A percentile compares a stretch with the other conserved stretches of the same genome.
Evolutionary conservation across 2,113 vertebrate genomes (phyloP).

Genomic region (Morphnarchus princeps): DNA sequence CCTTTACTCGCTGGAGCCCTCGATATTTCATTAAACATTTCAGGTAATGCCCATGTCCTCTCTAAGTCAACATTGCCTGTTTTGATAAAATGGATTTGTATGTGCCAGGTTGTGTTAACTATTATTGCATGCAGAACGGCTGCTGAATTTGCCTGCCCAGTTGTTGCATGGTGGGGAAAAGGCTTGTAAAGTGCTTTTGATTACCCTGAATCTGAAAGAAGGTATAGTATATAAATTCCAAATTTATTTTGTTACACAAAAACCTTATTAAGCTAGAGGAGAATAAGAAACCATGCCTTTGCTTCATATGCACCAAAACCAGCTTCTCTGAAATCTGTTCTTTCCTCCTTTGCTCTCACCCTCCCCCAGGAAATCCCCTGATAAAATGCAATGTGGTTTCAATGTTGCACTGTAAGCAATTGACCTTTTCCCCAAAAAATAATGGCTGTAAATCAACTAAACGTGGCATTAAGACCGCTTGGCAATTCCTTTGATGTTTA

Average conservation of each 20-base stretch:
- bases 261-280: not conserved
- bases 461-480: not conserved
- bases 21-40: not conserved
- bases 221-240: not conserved
- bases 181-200: not conserved
- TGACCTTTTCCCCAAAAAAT: not conserved
- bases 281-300: not conserved
- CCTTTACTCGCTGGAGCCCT: not conserved
- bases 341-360: not conserved
- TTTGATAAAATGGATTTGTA: not conserved
- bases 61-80: not conserved
- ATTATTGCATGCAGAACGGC: fast-evolving
- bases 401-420: not conserved
- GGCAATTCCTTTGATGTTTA: not conserved
- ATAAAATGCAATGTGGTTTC: not conserved
- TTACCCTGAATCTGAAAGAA: not conserved
- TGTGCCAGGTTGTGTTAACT: not conserved
- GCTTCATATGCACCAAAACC: not conserved
- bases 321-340: not conserved
- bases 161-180: not conserved
- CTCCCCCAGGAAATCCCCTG: not conserved
- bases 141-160: not conserved
- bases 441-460: not conserved
- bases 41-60: not conserved
- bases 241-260: not conserved